Evolutionary conservation across 2,797 vertebrate species (phyloP), one percentile per base, ranked within the genome.

Genomic region (Emys orbicularis): DNA sequence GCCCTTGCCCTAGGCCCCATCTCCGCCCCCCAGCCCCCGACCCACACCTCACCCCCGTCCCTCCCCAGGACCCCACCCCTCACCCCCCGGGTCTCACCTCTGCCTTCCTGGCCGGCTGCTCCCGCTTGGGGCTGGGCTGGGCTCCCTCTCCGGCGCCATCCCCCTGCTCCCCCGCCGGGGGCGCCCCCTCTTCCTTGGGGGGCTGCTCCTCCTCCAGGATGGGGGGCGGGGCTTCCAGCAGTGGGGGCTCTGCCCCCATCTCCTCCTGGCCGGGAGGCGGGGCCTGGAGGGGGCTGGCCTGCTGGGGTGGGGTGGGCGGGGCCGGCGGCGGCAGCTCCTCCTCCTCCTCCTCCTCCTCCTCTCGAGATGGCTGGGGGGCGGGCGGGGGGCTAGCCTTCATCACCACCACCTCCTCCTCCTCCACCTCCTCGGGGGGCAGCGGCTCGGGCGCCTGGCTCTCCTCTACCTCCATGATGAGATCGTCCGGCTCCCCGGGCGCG

Each of bases 391-490:
- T 83, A 1, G 37, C 59, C 86, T 86, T 76, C 68, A 53, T 44
- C 8, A 56, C 25, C 74, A 12, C 91, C 59, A 93, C 96, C 52
- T 80, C 90, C 50, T 96, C 94, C 27, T 94, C 91, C 65, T 97
- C 96, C 34, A 97, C 79, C 2, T 96, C 72, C 0, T 98, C 96
- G 59, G 95, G 98, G 34, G 97, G 96, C 0, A 98, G 98, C 52
- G 98, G 98, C 97, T 97, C 90, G 90, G 98, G 82, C 95, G 98
- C 95, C 97, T 97, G 0, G 97, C 94, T 97, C 97, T 97, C 82
- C 81, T 88, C 92, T 1, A 80, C 88, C 65, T 87, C 92, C 77
- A 81, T 89, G 25, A 91, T 79, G 7, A 91, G 68, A 21, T 74
- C 37, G 5, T 74, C 68, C 5, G 83, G 31, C 49, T 83, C 80